A percentile compares a stretch with the other conserved stretches of the same genome.
Evolutionary conservation across 2,113 vertebrate genomes (phyloP).

Genomic region (Dendropsophus ebraccatus): DNA sequence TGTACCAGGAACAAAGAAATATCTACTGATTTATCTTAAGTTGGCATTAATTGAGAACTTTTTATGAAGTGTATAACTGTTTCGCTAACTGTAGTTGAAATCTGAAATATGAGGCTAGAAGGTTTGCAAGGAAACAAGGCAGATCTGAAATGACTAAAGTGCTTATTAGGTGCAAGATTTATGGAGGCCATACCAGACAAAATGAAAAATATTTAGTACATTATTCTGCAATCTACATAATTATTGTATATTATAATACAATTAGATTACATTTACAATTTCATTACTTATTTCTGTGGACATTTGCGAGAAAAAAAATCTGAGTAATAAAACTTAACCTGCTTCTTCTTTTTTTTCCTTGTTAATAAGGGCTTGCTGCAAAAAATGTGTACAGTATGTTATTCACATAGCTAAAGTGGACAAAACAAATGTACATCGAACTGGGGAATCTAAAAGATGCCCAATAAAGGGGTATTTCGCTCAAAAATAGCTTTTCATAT

Average conservation of each 20-base stretch:
- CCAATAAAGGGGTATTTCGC: no score
- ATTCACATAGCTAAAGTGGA: not conserved
- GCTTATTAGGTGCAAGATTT: conserved; percentile 11
- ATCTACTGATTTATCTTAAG: conserved; percentile 9
- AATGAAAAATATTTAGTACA: not conserved
- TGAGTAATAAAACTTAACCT: no score
- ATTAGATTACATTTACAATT: not conserved
- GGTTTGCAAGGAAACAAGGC: not conserved
- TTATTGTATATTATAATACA: not conserved
- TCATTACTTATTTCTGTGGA: not conserved
- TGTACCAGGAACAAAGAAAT: not conserved
- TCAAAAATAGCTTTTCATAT: no score
- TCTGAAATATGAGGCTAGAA: not conserved
- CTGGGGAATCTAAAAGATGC: no score
- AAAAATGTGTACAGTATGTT: not conserved
- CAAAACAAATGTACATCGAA: no score
- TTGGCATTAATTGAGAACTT: conserved; percentile 15
- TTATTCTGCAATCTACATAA: not conserved
- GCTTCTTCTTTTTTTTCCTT: not conserved
- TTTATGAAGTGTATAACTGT: not conserved
- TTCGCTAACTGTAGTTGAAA: not conserved
- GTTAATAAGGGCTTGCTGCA: not conserved
- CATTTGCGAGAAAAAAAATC: no score
- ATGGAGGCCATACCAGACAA: not conserved
- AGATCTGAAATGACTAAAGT: not conserved